These are phyloP conservation scores for Aethina tumida DNA, from an alignment of 1,140 invertebrate genomes.

Conservation along the genomic window DNA sequence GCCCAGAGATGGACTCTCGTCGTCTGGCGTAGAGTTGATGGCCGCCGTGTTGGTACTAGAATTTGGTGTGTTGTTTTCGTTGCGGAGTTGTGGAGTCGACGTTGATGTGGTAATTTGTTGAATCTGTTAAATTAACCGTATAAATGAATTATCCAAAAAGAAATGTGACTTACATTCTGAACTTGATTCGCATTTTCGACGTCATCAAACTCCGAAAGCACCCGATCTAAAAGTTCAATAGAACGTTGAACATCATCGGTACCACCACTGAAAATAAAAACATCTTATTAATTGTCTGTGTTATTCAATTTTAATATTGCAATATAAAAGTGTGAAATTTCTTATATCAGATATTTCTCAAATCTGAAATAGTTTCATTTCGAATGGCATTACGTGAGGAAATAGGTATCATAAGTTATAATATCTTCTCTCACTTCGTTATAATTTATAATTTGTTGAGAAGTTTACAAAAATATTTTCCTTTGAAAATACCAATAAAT, in stretches of 20 bases:
- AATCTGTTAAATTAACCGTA: no score
- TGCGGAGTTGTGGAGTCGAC: conserved; percentile 30
- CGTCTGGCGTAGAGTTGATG: conserved; percentile 43
- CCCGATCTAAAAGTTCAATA: conserved; percentile 73
- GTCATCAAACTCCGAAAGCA: conserved; percentile 81
- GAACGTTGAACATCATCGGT: conserved; percentile 71
- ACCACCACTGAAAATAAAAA: conserved; percentile 50
- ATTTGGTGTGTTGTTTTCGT: conserved; percentile 38
- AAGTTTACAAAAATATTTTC: no score
- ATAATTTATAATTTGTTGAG: no score
- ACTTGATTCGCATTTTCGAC: conserved; percentile 46
- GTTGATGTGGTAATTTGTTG: conserved; percentile 27
- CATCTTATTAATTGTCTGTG: no score
- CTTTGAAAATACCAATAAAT: no score
- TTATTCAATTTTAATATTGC: background rate
- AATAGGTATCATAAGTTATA: no score
- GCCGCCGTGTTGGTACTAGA: conserved; percentile 16
- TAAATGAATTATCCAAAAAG: no score
- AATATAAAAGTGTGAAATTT: no score
- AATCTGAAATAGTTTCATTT: no score
- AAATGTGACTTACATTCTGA: conserved; percentile 28
- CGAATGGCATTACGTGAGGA: no score
- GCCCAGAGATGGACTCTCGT: conserved; percentile 63
- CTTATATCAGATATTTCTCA: no score
- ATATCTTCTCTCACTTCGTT: no score